phyloP scores from a whole-genome alignment of 1,140 invertebrate genomes.

The Calliphora vicina region DNA sequence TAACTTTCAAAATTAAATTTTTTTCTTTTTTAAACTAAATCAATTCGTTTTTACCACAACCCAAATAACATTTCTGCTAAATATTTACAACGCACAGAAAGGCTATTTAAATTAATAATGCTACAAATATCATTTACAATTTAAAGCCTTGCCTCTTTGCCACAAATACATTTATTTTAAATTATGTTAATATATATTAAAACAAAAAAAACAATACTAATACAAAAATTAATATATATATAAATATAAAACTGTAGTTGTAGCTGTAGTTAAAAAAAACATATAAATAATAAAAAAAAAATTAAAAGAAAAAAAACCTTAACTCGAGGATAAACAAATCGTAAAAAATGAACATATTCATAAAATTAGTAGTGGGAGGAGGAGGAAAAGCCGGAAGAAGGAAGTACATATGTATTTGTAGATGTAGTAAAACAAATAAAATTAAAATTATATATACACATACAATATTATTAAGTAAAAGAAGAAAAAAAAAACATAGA shows the following conservation, averaged over 20 bases:
- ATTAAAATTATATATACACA: constrained; percentile 5
- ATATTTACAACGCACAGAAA: no score
- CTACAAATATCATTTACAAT: not conserved
- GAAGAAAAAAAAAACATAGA: not conserved
- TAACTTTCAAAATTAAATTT: no score
- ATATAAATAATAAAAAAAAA: constrained; percentile 12
- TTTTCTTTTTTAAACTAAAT: no score
- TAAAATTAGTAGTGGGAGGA: not conserved
- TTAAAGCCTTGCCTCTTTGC: not conserved
- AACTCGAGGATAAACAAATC: constrained; percentile 4
- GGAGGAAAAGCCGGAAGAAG: not conserved
- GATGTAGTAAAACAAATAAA: constrained; percentile 15
- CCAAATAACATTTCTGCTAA: no score
- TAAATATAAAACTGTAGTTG: constrained; percentile 13
- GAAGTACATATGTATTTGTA: not conserved
- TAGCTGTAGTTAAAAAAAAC: constrained; percentile 13
- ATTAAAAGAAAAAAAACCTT: not conserved
- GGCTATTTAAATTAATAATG: no score
- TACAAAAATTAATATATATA: constrained; percentile 16
- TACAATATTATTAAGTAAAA: not conserved
- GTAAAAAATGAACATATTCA: constrained; percentile 31
- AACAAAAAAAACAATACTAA: constrained; percentile 4
- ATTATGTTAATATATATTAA: not conserved
- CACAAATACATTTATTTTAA: not conserved
- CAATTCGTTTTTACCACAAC: no score